Evolutionary conservation across 2,888 invertebrate genomes (phyloP).

Genomic region (Harmothoe impar): DNA sequence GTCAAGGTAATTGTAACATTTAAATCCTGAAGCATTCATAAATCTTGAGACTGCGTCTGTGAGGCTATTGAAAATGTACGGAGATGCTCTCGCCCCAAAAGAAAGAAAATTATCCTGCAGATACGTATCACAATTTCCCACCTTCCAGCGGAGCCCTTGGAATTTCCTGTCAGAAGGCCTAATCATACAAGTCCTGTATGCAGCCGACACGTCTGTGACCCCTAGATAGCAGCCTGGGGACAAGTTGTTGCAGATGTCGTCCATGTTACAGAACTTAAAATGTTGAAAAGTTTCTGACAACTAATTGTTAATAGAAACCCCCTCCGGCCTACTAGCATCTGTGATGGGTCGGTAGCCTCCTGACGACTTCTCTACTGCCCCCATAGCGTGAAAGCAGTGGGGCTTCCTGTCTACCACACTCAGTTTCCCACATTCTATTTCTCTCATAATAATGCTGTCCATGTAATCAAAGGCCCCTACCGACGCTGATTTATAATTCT

Average conservation of each 20-base stretch:
- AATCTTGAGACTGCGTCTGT: too few species aligned
- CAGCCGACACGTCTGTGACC: not conserved
- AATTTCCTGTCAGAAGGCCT: not conserved
- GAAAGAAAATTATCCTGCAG: not conserved
- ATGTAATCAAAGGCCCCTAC: not conserved
- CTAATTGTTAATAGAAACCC: not conserved
- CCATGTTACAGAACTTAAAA: not conserved
- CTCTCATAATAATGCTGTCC: not conserved
- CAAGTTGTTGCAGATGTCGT: too few species aligned
- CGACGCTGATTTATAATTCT: not conserved
- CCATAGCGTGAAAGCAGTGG: not conserved
- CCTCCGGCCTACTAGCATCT: not conserved
- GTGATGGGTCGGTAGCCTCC: too few species aligned
- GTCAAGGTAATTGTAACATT: too few species aligned
- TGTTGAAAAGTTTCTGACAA: not conserved
- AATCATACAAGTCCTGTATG: too few species aligned
- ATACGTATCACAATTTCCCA: not conserved
- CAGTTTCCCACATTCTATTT: not conserved
- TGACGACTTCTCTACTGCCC: too few species aligned
- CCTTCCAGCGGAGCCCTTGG: not conserved
- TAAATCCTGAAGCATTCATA: too few species aligned
- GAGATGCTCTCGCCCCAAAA: too few species aligned
- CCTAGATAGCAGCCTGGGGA: not conserved
- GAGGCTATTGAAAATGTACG: too few species aligned
- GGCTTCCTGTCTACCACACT: not conserved